These are phyloP conservation scores for Phodopus roborovskii DNA, from an alignment of 2,113 vertebrate genomes.

Conservation along the genomic window DNA sequence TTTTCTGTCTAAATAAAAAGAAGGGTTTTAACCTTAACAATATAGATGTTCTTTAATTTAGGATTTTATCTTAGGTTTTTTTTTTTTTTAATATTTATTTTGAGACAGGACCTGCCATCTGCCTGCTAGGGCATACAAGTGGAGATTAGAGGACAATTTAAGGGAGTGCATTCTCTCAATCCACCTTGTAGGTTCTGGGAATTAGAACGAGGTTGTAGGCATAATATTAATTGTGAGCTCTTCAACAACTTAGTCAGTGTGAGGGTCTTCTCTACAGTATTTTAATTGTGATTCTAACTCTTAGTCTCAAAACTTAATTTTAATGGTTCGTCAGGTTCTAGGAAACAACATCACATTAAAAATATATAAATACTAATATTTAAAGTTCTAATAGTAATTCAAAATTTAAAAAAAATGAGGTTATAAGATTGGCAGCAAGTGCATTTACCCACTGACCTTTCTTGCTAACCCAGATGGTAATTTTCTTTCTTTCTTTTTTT, in stretches of 20 bases:
- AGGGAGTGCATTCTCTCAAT: not conserved
- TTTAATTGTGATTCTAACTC: not conserved
- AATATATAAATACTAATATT: not conserved
- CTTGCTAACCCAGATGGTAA: not conserved
- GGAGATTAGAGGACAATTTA: not conserved
- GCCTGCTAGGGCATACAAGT: not conserved
- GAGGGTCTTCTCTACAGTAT: not conserved
- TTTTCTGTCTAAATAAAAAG: too few relatives aligned
- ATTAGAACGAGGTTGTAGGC: too few relatives aligned
- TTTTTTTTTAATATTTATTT: not conserved
- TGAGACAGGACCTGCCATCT: not conserved
- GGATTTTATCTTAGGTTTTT: not conserved
- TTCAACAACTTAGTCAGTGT: not conserved
- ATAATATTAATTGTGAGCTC: not conserved
- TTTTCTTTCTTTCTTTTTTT: not conserved
- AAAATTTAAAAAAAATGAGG: not conserved
- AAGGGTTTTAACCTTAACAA: too few relatives aligned
- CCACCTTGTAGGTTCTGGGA: too few relatives aligned
- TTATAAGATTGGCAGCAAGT: not conserved
- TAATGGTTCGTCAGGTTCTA: not conserved
- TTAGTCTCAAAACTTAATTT: slow-evolving; percentile 13
- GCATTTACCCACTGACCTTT: not conserved
- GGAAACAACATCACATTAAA: not conserved
- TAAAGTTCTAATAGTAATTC: not conserved
- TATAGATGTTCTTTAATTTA: not conserved